Percentiles rank a stretch among this genome's conserved stretches.
Conservation (phyloP, 2,888 invertebrate species). For the Andrena bucephala region DNA sequence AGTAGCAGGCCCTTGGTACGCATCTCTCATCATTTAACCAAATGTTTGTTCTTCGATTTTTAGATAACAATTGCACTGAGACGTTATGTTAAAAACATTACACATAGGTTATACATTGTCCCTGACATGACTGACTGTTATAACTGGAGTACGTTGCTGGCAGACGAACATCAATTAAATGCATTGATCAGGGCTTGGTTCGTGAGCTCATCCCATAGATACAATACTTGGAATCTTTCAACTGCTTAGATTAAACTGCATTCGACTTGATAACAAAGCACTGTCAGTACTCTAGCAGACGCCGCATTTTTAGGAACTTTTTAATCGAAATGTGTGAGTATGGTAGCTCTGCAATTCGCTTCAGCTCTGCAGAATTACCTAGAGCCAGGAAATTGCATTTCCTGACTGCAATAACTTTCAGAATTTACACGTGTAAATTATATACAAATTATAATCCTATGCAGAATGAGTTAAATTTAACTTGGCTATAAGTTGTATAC, state of each 20-base stretch:
- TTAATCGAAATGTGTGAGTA: no score
- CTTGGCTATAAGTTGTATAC: neutral
- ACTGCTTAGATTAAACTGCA: constrained; percentile 38
- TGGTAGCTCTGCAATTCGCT: constrained; percentile 18
- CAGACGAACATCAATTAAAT: neutral
- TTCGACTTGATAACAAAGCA: constrained; percentile 47
- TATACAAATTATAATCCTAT: neutral
- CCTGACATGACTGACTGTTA: constrained; percentile 35
- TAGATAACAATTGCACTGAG: constrained; percentile 44
- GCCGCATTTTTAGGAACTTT: constrained; percentile 60
- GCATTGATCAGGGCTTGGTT: constrained; percentile 11
- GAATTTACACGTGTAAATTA: neutral
- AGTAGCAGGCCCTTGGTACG: constrained; percentile 93
- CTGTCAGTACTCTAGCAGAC: constrained; percentile 54
- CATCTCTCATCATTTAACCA: constrained; percentile 82
- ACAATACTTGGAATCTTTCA: constrained; percentile 16
- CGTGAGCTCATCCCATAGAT: neutral
- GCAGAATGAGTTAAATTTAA: no score
- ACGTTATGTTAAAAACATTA: constrained; percentile 54
- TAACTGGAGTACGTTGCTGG: constrained; percentile 7
- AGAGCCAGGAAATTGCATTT: neutral
- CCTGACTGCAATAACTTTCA: neutral
- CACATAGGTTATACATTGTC: constrained; percentile 56
- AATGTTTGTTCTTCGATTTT: constrained; percentile 58
- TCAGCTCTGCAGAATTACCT: neutral